Base-by-base conservation (phyloP, 1,140 invertebrate genomes). In the Harlomillsia oculata region DNA sequence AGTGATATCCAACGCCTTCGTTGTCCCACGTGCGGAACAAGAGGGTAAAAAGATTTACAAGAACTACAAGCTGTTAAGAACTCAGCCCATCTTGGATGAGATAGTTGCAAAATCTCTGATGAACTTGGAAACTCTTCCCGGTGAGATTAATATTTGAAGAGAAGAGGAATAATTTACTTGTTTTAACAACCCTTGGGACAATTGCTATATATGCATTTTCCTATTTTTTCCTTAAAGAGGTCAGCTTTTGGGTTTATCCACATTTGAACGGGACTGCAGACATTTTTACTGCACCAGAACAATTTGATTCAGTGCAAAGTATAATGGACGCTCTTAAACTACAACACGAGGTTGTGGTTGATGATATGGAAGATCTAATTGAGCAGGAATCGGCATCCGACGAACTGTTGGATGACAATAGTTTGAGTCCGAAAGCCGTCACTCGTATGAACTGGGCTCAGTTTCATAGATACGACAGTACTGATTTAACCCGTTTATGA, bases 221-320 rank as follows among this genome's bases (percentile, higher is more conserved):
- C 6, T 40, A 14, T 9, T 9, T 16, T 9, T 40, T 14, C 11
- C 18, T 40, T 14, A 9, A 14, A 60, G 58, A 44, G 20, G 52
- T 62, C 13, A 37, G 59, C 28, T 62, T 62, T 39, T 62, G 60
- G 60, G 52, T 46, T 20, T 58, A 53, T 36, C 60, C 60, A 14
- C 36, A 44, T 18, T 3, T 46, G 34, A 50, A 62, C 30, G 20
- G 29, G 21, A 28, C 48, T 6, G 34, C 55, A 1, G 60, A 62
- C 21, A 62, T 62, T 39, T 37, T 62, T 6, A 39, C 52, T 3
- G 49, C 60, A 0, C 60, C 60, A 8, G 39, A 26, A 11, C 39
- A 25, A 5, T 14, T 43, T 4, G 23, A 45, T 2, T 36, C 53
- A 13, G 44, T 62, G 5, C 23, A 28, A 37, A 41, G 43, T n/a